Evolutionary conservation across 1,140 invertebrate species (phyloP).

Genomic region (Tetramorium parvispinum): DNA sequence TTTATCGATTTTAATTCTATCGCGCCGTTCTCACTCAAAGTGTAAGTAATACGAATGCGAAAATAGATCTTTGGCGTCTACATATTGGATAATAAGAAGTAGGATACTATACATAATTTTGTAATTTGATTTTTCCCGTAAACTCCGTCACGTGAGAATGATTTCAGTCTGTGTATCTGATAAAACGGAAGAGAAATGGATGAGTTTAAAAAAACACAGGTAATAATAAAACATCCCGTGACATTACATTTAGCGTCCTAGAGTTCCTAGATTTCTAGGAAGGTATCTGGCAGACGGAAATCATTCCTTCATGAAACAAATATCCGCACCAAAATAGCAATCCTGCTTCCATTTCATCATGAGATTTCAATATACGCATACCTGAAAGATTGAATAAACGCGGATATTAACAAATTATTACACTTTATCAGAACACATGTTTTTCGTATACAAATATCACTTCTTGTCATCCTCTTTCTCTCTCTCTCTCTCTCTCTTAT

Average conservation of each 20-base stretch:
- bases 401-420: neutral
- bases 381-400: neutral
- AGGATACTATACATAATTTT: constrained; percentile 7
- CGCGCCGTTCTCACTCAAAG: neutral
- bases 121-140: constrained; percentile 17
- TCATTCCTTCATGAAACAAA: constrained; percentile 18
- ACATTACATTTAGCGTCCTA: neutral
- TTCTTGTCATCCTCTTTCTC: constrained; percentile 43
- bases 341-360: constrained; percentile 13
- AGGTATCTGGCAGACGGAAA: neutral
- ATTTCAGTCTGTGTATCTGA: neutral
- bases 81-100: constrained; percentile 30
- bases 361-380: constrained; percentile 22
- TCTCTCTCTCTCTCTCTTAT: neutral
- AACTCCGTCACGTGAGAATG: constrained; percentile 13
- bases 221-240: neutral
- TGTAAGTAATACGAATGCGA: constrained; percentile 24
- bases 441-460: neutral
- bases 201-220: neutral
- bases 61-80: constrained; percentile 12
- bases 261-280: neutral
- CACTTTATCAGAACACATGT: neutral
- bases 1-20: constrained; percentile 27
- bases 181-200: neutral
- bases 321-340: neutral